Base-by-base conservation (phyloP, 2,113 vertebrate genomes). In the Nothocercus nigrocapillus region DNA sequence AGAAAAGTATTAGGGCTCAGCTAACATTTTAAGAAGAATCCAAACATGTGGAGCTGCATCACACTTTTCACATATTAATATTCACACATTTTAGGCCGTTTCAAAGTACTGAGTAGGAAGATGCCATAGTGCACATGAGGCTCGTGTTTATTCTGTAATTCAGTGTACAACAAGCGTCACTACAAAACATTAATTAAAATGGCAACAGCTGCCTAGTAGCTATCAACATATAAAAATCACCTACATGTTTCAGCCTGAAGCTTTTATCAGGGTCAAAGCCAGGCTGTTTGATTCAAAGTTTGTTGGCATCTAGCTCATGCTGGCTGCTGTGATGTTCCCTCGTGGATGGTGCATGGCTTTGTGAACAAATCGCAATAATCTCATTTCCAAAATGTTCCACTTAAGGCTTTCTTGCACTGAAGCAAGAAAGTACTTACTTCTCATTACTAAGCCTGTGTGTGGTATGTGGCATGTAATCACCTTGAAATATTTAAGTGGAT, bases 401-500 rank as follows among this genome's bases (percentile, higher is more conserved):
- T 90, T 81, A 42, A 14, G 11, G 85, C 80, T 90, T 47, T 76
- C 64, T 82, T 78, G 7, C 63, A 49, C 19, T 24, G 82, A 91
- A 86, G 66, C 59, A 92, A 95, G 79, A 49, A 95, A 95, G 40
- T 45, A 32, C 72, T 89, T 87, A 63, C 51, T 84, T 80, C 70
- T 85, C 74, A 82, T 83, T 86, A 83, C 59, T 83, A 92, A 80
- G 56, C 49, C 63, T 9, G 34, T 77, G 47, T 75, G 56, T 70
- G 49, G 44, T 68, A 61, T 25, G 70, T 84, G 81, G 81, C 86
- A 86, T 56, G 12, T 85, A 91, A 96, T 88, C 93, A 93, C 92
- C 88, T 88, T 92, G 82, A 92, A 94, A 93, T 92, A 90, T 82
- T 95, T 95, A 92, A 92, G 53, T 81, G 66, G 47, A 5, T 17